Conservation (phyloP, 2,888 invertebrate species). For the Parapristionchus giblindavisi region DNA sequence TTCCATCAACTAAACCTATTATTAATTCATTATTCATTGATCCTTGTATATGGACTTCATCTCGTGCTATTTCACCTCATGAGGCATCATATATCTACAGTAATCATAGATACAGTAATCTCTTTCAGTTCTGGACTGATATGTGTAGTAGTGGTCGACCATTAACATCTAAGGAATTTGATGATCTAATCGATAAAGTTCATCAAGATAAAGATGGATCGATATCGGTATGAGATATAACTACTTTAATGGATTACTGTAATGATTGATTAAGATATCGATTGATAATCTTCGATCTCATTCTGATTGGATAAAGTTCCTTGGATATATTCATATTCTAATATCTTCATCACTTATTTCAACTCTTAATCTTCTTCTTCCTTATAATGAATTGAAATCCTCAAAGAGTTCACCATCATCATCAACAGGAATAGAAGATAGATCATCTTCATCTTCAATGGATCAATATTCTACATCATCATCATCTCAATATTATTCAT, state of each 20-base stretch:
- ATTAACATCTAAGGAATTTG: neutral
- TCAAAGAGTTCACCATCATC: no score
- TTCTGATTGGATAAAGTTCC: slow-evolving; percentile 12
- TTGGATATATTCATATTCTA: neutral
- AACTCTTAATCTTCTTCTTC: neutral
- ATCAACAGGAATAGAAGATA: no score
- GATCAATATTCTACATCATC: neutral
- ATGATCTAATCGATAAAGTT: neutral
- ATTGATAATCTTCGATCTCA: neutral
- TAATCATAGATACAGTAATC: neutral
- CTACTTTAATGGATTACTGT: neutral
- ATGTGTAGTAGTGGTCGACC: neutral
- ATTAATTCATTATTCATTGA: slow-evolving; percentile 24
- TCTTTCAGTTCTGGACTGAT: neutral
- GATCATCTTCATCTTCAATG: neutral
- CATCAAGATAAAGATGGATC: neutral
- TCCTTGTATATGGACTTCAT: neutral
- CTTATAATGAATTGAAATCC: neutral
- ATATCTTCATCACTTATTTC: neutral
- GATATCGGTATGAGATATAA: neutral
- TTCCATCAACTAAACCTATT: neutral
- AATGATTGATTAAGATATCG: neutral
- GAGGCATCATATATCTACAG: neutral
- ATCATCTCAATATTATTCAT: neutral
- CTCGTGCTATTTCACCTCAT: neutral